Conservation (phyloP, 2,888 invertebrate genomes). For the Pterostichus madidus region DNA sequence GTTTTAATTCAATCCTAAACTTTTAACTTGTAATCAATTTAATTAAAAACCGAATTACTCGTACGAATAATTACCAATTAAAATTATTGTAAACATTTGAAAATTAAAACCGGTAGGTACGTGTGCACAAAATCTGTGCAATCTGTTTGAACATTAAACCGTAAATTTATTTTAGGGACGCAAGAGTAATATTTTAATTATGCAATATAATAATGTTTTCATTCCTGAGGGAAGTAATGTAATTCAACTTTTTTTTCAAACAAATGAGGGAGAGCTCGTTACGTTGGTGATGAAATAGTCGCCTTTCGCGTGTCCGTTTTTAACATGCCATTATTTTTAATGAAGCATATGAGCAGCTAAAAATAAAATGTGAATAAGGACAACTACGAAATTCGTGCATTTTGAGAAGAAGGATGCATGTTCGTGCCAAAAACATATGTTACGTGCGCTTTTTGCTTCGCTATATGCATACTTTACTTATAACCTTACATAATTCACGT, state of each 20-base stretch:
- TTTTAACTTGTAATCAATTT: slow-evolving; percentile 13
- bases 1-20: slow-evolving; percentile 1
- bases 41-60: slow-evolving; percentile 6
- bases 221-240: slow-evolving; percentile 30
- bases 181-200: slow-evolving; percentile 45
- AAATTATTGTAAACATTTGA: slow-evolving; percentile 17
- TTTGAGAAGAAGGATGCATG: slow-evolving; percentile 11
- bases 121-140: neutral
- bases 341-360: slow-evolving; percentile 31
- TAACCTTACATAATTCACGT: slow-evolving; percentile 28
- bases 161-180: neutral
- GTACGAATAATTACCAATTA: neutral
- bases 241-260: slow-evolving; percentile 36
- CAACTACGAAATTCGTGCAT: slow-evolving; percentile 17
- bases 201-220: slow-evolving; percentile 38
- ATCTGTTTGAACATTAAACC: neutral
- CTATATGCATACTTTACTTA: slow-evolving; percentile 20
- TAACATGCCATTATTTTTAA: slow-evolving; percentile 53
- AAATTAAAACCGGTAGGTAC: neutral
- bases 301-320: slow-evolving; percentile 21
- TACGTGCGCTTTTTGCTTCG: slow-evolving; percentile 9
- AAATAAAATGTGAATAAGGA: slow-evolving; percentile 45
- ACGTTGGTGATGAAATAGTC: slow-evolving; percentile 31
- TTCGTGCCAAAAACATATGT: slow-evolving; percentile 19
- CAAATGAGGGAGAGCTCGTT: slow-evolving; percentile 46